Base-by-base conservation (phyloP, 2,113 vertebrate species). In the Tachuris rubrigastra region DNA sequence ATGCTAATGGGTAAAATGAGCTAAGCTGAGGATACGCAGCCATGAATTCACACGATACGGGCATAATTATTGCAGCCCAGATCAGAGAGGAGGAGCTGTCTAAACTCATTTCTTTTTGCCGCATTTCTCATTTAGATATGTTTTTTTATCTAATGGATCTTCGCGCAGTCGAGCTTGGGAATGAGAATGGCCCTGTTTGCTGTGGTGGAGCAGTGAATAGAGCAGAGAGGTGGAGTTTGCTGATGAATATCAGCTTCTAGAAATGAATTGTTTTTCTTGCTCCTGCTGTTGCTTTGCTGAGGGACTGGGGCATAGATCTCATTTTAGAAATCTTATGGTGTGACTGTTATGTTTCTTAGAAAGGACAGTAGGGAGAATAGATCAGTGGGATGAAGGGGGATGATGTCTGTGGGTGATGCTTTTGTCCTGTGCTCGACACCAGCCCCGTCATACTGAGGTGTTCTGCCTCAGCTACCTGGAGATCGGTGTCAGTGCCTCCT, bases 61-160 rank as follows among this genome's bases (percentile, higher is more conserved):
- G 20, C 44, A 25, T 93, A 86, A 87, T 93, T 69, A 62, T 53
- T 88, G 24, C 6, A 79, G 63, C 71, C 46, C 44, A 49, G 76
- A 96, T 93, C 87, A 60, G 79, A 94, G 72, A 92, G 85, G 90
- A 95, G 90, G 87, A 84, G 87, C 85, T 92, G 72, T 67, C 91
- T 80, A 30, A 93, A 85, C 58, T 91, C 14, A 83, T 95, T 90
- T 86, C 83, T 78, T 93, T 90, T 59, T 78, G 85, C 83, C 73
- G 83, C 79, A 33, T 92, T 95, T 96, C 80, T 95, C 76, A 92
- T 97, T 96, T 92, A 95, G 95, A 78, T 81, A 13, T 35, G 9
- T 82, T 69, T 80, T 82, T 81, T 97, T 55, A 95, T 96, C 91
- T 93, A 78, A 87, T 87, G 86, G 83, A 93, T 95, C 96, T 95